Evolutionary conservation across 2,113 vertebrate genomes (phyloP), one percentile per base, ranked within the genome.

Genomic region (Lipophrys pholis): DNA sequence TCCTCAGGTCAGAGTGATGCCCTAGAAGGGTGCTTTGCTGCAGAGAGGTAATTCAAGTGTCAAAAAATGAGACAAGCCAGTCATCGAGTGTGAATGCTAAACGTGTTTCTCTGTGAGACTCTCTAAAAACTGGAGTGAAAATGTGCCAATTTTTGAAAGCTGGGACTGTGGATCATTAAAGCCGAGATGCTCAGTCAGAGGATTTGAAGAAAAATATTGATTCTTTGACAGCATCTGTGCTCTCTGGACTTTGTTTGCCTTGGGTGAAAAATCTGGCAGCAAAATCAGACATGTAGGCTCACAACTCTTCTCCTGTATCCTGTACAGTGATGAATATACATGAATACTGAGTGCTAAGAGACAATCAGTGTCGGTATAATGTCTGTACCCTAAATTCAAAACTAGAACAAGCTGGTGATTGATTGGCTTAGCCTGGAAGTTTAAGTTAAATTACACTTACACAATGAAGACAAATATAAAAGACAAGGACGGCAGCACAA

Each of bases 151-250:
- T 68, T 30, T 48, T 36, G 42, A 49, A 10, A 36, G 39, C 15
- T 58, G 51, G 8, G 67, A n/a, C 53, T 21, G 41, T 48, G 8
- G 14, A 38, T 51, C 54, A 45, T 61, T 65, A 1, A 53, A 59
- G 61, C 63, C 12, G 56, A 69, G 39, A 53, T 62, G 21, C 8
- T 62, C 16, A 59, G 75, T 87, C 69, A 84, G 69, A 72, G 71
- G 72, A 81, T 81, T 10, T 66, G 46, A 38, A 55, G 62, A 59
- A 35, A 35, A 66, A 54, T 8, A n/a, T 8, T 2, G 48, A 49
- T 30, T 59, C 17, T 55, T 38, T 46, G 56, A 46, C 11, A 50
- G 48, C 49, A 71, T 68, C 56, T 73, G 59, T 69, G 36, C 46
- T 64, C 7, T 60, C 45, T 69, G 14, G 45, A 66, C 48, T 69